Conservation (phyloP, 2,797 vertebrate genomes). For the Rousettus madagascariensis region DNA sequence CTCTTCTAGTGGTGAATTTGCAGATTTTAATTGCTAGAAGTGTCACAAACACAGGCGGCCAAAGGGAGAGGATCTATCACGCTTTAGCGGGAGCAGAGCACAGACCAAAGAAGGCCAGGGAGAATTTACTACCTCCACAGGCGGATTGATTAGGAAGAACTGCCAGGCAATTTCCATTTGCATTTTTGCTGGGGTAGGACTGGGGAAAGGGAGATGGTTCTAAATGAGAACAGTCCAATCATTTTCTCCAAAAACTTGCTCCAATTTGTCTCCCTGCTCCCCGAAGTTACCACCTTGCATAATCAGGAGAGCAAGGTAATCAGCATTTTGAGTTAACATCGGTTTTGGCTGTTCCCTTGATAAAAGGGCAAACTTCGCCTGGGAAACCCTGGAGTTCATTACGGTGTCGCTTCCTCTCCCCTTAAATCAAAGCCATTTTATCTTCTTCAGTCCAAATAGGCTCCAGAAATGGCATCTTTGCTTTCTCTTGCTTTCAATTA, state of each 20-base stretch:
- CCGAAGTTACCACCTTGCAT: constrained; percentile 50
- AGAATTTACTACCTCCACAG: constrained; percentile 41
- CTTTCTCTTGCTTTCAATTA: constrained; percentile 48
- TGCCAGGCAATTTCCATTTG: constrained; percentile 50
- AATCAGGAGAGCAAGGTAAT: constrained; percentile 51
- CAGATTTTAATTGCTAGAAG: constrained; percentile 22
- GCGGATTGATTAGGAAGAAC: constrained; percentile 41
- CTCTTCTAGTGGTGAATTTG: neutral
- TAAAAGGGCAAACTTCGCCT: constrained; percentile 59
- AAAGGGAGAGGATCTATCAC: neutral
- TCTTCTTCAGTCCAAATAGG: constrained; percentile 7
- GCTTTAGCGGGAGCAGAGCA: neutral
- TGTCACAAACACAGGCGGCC: neutral
- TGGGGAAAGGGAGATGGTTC: constrained; percentile 1
- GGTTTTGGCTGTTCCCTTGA: constrained; percentile 50
- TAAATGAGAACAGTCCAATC: constrained; percentile 44
- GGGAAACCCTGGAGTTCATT: constrained; percentile 53
- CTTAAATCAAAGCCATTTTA: constrained; percentile 67
- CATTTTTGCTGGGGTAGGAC: neutral
- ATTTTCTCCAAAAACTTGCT: constrained; percentile 47
- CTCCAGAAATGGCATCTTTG: neutral
- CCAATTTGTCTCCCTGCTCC: constrained; percentile 48
- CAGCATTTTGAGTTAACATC: constrained; percentile 42
- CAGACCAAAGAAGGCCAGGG: constrained; percentile 2
- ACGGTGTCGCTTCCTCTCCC: neutral